Evolutionary conservation across 2,113 vertebrate species (phyloP).

Genomic region (Colaptes auratus): DNA sequence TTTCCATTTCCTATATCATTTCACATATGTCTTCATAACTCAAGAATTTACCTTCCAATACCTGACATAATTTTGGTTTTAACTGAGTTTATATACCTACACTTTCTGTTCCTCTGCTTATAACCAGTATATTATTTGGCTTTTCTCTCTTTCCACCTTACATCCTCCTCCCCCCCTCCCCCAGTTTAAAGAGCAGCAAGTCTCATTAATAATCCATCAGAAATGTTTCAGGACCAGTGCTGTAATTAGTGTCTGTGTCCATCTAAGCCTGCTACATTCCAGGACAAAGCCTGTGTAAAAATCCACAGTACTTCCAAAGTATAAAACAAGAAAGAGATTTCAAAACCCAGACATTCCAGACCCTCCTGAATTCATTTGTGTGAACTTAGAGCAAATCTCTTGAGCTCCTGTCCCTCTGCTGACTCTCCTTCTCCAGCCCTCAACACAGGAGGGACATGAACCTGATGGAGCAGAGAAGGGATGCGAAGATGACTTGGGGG

Average conservation of each 20-base stretch:
- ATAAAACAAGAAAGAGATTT: not conserved
- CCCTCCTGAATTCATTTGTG: not conserved
- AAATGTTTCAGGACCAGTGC: conserved; percentile 26
- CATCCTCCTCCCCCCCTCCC: not conserved
- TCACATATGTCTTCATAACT: conserved; percentile 18
- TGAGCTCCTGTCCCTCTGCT: not conserved
- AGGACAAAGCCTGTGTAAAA: not conserved
- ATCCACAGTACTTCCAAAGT: not conserved
- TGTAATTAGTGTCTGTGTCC: conserved; percentile 26
- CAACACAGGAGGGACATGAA: too few species aligned
- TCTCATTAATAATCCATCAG: conserved; percentile 56
- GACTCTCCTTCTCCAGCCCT: not conserved
- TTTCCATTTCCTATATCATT: not conserved
- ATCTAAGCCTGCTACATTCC: not conserved
- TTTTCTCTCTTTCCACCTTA: not conserved
- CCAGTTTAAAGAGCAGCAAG: not conserved
- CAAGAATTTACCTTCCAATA: conserved; percentile 28
- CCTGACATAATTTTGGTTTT: conserved; percentile 8
- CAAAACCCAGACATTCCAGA: not conserved
- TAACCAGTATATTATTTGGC: not conserved
- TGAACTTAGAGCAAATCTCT: not conserved
- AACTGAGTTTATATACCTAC: not conserved
- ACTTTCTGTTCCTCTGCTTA: not conserved
- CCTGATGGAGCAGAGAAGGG: too few species aligned
- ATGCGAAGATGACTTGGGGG: too few species aligned